Conservation (phyloP, 2,113 vertebrate genomes). For the Albula goreensis region DNA sequence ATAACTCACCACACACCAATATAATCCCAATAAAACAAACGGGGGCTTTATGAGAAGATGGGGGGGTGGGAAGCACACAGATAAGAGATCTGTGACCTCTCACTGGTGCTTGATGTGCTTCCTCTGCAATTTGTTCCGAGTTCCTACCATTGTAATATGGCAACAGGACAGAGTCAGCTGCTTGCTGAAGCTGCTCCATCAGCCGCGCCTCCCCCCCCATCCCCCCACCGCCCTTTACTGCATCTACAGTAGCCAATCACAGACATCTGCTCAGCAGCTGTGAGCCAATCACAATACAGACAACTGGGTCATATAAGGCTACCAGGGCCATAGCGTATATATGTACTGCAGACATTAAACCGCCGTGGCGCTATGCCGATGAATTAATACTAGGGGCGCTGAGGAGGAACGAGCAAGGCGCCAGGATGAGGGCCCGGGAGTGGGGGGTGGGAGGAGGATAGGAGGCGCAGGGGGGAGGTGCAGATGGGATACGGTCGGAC, state of each 20-base stretch:
- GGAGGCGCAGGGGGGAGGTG: no score
- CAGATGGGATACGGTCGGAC: not conserved
- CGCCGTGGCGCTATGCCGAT: not conserved
- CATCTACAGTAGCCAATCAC: constrained; percentile 3
- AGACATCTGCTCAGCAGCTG: not conserved
- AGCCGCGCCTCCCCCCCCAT: no score
- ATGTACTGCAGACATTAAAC: not conserved
- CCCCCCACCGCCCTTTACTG: not conserved
- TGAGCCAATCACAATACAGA: not conserved
- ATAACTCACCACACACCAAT: not conserved
- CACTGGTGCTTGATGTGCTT: not conserved
- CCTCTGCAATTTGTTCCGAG: not conserved
- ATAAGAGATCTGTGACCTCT: not conserved
- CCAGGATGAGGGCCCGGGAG: no score
- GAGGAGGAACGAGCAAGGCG: no score
- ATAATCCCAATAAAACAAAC: not conserved
- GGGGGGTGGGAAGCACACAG: not conserved
- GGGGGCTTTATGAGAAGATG: not conserved
- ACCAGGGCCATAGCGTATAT: not conserved
- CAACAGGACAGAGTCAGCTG: not conserved
- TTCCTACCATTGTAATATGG: not conserved
- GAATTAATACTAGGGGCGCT: not conserved
- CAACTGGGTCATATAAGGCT: not conserved
- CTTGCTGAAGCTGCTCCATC: not conserved
- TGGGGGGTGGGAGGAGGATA: no score